Base-by-base conservation (phyloP, 2,888 invertebrate species). In the Cosmia trapezina region DNA sequence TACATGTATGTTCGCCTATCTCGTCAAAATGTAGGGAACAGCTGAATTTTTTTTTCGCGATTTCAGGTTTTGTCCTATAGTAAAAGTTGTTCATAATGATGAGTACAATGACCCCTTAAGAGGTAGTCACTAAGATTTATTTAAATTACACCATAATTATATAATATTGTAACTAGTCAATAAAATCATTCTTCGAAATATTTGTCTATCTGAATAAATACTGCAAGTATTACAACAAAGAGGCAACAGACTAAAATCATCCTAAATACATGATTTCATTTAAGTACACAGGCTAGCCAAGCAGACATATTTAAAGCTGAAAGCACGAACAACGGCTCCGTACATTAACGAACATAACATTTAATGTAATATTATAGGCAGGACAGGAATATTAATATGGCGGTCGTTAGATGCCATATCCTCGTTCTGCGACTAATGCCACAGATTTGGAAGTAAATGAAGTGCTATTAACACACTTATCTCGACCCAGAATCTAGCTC, bases 331-430 rank as follows among this genome's bases (percentile, higher is more conserved):
- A 72, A 41, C 62, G 28, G 53, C 64, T 57, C 41, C 56, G 51
- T 43, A 67, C 78, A 74, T 74, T 80, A 67, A 75, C 67, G 71
- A 76, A 77, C 69, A 67, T 81, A 81, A 70, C 69, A 60, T 81
- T 73, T 77, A 78, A 81, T 65, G 66, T 81, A 80, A 80, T 80
- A 80, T 70, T 80, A 78, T 81, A 81, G 60, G 28, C 63, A 77
- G 60, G 62, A 61, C 63, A 57, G 70, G 82, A 77, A 64, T 81
- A 81, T 81, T 77, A 80, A 81, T 81, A 70, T 51, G 53, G 80
- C 69, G 60, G 66, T 70, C 70, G 69, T 70, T 81, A 73, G 73
- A 73, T 64, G 51, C 77, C 49, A 60, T 80, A 69, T 69, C 72
- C 77, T 81, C 64, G 33, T 72, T 62, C 33, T 57, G 60, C 49